These are phyloP conservation scores for Macrocentrus cingulum DNA, from an alignment of 1,140 invertebrate species.

Conservation along the genomic window DNA sequence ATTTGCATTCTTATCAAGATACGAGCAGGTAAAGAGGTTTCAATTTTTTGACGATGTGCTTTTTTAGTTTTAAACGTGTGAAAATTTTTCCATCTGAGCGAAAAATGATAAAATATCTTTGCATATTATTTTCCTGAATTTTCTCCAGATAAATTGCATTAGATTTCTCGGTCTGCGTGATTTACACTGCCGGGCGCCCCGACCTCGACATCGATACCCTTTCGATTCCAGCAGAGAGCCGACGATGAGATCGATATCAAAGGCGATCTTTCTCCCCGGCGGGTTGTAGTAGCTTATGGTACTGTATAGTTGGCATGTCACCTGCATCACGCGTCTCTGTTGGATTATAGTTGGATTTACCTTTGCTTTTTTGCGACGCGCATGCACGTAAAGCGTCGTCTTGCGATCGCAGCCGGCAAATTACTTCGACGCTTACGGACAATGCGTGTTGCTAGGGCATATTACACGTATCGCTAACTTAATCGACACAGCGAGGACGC, in stretches of 20 bases:
- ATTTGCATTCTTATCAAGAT: no score
- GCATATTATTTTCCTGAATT: slow-evolving; percentile 5
- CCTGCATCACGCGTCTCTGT: no score
- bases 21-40: no score
- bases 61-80: no score
- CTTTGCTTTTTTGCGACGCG: no score
- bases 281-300: no score
- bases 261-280: slow-evolving; percentile 24
- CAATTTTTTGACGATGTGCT: no score
- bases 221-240: slow-evolving; percentile 26
- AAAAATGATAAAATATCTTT: no score
- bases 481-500: slow-evolving; percentile 39
- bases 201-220: slow-evolving; percentile 30
- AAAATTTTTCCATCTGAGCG: no score
- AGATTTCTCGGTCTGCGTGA: slow-evolving; percentile 8
- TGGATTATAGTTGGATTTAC: no score
- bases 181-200: slow-evolving; percentile 19
- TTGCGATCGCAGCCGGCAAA: slow-evolving; percentile 24
- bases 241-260: slow-evolving; percentile 28
- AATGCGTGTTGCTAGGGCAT: slow-evolving; percentile 29
- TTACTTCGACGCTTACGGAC: slow-evolving; percentile 25
- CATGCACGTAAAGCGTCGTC: no score
- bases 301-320: no score
- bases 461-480: slow-evolving; percentile 36
- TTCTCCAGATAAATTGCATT: slow-evolving; percentile 6